These are phyloP conservation scores for Muscicapa adusta DNA, from an alignment of 2,113 vertebrate species.

Conservation along the genomic window DNA sequence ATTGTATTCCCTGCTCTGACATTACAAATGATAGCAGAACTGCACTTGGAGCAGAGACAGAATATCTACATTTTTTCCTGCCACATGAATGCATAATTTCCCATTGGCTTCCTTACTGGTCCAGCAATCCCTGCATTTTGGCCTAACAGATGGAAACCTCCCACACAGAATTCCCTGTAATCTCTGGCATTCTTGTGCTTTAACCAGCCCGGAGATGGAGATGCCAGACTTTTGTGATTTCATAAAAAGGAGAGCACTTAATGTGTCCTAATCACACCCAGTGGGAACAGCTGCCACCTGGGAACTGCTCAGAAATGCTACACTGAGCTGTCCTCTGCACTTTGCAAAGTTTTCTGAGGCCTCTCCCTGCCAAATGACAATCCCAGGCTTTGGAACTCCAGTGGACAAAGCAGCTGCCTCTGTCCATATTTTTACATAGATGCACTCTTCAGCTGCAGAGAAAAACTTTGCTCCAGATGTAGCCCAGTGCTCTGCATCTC, in stretches of 20 bases:
- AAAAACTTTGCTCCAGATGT: neutral
- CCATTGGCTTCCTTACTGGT: neutral
- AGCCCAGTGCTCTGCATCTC: neutral
- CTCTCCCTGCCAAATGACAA: neutral
- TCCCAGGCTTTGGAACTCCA: neutral
- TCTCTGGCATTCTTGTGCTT: neutral
- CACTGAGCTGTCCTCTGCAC: neutral
- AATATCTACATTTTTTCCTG: neutral
- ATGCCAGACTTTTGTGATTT: neutral
- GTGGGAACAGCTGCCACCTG: neutral
- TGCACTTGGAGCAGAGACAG: neutral
- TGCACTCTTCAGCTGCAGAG: neutral
- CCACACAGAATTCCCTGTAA: neutral
- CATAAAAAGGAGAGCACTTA: neutral
- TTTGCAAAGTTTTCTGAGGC: neutral
- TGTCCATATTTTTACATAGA: neutral
- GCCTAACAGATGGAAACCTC: neutral
- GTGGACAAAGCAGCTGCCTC: neutral
- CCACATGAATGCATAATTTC: neutral
- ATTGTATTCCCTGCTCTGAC: neutral
- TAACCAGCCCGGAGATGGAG: neutral
- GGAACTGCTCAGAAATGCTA: neutral
- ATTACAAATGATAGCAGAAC: neutral
- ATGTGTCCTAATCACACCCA: neutral
- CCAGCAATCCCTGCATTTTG: neutral